Conservation (phyloP, 2,888 invertebrate genomes). For the Tuta absoluta region DNA sequence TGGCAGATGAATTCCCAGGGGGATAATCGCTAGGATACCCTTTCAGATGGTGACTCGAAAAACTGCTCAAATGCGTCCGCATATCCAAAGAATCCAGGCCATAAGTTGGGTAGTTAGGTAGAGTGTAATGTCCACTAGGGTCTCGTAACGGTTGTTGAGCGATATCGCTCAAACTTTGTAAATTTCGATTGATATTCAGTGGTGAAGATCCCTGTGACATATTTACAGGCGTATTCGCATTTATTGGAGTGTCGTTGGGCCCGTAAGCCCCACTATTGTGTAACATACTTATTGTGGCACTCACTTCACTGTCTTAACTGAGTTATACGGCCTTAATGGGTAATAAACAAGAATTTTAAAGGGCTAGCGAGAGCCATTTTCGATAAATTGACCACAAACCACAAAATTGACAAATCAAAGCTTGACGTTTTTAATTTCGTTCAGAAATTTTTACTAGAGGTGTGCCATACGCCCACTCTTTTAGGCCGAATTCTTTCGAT, state of each 20-base stretch:
- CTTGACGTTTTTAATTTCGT: not conserved
- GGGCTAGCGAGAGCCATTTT: constrained; percentile 60
- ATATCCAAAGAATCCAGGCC: constrained; percentile 48
- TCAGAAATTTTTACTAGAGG: constrained; percentile 3
- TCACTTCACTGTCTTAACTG: constrained; percentile 26
- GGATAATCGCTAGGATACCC: constrained; percentile 48
- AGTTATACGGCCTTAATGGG: constrained; percentile 43
- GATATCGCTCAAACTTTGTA: constrained; percentile 60
- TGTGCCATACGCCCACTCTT: not conserved
- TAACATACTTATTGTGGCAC: constrained; percentile 54
- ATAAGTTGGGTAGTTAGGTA: constrained; percentile 55
- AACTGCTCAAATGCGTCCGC: constrained; percentile 50
- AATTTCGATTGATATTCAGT: constrained; percentile 55
- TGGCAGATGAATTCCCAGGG: constrained; percentile 41
- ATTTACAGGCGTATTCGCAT: constrained; percentile 58
- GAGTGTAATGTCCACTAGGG: constrained; percentile 48
- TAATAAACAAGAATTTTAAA: constrained; percentile 54
- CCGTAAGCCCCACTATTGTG: constrained; percentile 69
- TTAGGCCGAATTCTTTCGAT: not conserved
- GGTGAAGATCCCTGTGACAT: constrained; percentile 53
- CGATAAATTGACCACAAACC: not conserved
- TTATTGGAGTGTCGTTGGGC: constrained; percentile 60
- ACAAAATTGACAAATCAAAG: constrained; percentile 4
- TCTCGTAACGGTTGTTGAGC: constrained; percentile 49
- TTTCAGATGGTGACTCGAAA: constrained; percentile 48